A percentile compares a stretch with the other conserved stretches of the same genome.
These are phyloP conservation scores for Drosophila jambulina DNA, from an alignment of 1,140 invertebrate genomes.

Conservation along the genomic window DNA sequence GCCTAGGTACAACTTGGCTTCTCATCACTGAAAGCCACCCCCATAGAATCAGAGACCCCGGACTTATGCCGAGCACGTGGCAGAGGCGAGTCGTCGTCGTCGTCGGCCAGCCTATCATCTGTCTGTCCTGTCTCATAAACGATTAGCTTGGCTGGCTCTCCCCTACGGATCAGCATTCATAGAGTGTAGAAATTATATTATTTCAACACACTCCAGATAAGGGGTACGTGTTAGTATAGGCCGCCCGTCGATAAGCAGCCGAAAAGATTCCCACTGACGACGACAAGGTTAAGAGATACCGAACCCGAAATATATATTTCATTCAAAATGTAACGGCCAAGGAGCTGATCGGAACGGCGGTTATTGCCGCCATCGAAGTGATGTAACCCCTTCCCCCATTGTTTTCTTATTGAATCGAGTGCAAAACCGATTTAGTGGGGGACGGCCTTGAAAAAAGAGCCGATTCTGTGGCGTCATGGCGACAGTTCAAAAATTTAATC, in stretches of 20 bases:
- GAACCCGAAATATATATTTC: neutral
- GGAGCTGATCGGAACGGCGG: slow-evolving; percentile 2
- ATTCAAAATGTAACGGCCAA: slow-evolving; percentile 36
- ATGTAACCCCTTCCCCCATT: slow-evolving; percentile 39
- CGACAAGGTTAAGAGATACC: slow-evolving; percentile 13
- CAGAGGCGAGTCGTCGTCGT: slow-evolving; percentile 6
- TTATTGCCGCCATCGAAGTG: slow-evolving; percentile 6
- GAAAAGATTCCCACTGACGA: slow-evolving; percentile 25
- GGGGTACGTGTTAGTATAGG: slow-evolving; percentile 36
- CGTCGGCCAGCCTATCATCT: slow-evolving; percentile 18
- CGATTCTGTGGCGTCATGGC: slow-evolving; percentile 63
- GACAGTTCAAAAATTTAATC: slow-evolving; percentile 77
- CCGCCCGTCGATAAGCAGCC: slow-evolving; percentile 37
- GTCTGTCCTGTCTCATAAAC: slow-evolving; percentile 29
- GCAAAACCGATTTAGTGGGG: slow-evolving; percentile 27
- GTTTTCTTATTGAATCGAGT: slow-evolving; percentile 26
- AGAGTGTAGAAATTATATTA: slow-evolving; percentile 11
- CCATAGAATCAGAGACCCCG: slow-evolving; percentile 12
- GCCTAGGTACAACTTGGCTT: slow-evolving; percentile 1
- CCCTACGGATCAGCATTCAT: slow-evolving; percentile 42
- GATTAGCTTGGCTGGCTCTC: slow-evolving; percentile 28
- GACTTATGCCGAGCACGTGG: slow-evolving; percentile 41
- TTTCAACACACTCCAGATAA: slow-evolving; percentile 47
- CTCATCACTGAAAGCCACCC: slow-evolving; percentile 11
- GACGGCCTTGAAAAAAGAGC: slow-evolving; percentile 38